Percentiles rank a stretch among this genome's conserved stretches.
These are phyloP conservation scores for Folsomia manolachei DNA, from an alignment of 2,888 invertebrate genomes.

Conservation along the genomic window DNA sequence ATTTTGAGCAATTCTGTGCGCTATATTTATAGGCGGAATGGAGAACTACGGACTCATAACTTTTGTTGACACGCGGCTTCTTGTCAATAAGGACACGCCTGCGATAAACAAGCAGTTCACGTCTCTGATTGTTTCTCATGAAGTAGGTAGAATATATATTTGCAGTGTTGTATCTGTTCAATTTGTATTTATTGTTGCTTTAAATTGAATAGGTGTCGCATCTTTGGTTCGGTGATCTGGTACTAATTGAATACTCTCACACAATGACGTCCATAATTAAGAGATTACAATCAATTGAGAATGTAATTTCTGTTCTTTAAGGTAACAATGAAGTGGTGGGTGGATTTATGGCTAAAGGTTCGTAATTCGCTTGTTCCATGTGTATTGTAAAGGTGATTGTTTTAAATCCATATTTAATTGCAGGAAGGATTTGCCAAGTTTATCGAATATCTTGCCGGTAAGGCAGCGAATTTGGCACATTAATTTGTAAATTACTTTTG, in stretches of 20 bases:
- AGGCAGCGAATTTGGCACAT: too few species aligned
- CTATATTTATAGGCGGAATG: slow-evolving; percentile 58
- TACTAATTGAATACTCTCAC: too few species aligned
- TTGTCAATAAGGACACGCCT: slow-evolving; percentile 59
- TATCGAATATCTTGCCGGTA: slow-evolving; percentile 61
- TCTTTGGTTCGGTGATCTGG: slow-evolving; percentile 17
- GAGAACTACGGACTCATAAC: slow-evolving; percentile 61
- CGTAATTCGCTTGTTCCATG: background rate
- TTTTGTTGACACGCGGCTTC: slow-evolving; percentile 59
- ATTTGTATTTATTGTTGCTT: too few species aligned
- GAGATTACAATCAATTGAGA: too few species aligned
- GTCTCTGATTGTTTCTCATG: slow-evolving; percentile 54
- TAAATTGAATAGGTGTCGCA: background rate
- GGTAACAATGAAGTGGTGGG: slow-evolving; percentile 22
- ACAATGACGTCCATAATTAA: too few species aligned
- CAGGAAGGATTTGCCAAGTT: slow-evolving; percentile 59
- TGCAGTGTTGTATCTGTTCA: too few species aligned
- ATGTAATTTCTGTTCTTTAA: too few species aligned
- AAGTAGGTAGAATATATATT: background rate
- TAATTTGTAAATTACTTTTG: too few species aligned
- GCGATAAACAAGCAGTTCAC: slow-evolving; percentile 53
- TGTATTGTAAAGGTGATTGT: too few species aligned
- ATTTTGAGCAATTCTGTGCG: background rate
- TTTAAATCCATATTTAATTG: slow-evolving; percentile 2
- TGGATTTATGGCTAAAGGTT: slow-evolving; percentile 3